Base-by-base conservation (phyloP, 2,113 vertebrate genomes). In the Oxygymnocypris stewartii region DNA sequence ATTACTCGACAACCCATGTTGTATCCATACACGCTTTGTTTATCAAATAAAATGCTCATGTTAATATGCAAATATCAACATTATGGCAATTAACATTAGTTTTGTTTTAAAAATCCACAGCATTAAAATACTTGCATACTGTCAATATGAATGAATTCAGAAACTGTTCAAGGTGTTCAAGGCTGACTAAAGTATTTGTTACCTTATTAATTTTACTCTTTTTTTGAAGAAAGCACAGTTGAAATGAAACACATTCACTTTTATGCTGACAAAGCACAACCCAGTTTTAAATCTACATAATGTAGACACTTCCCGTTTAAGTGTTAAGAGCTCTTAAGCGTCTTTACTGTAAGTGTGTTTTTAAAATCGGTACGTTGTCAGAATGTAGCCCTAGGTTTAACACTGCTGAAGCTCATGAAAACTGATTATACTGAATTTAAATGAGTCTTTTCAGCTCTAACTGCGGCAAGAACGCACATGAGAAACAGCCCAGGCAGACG, bases 371-470 rank as follows among this genome's bases (percentile, higher is more conserved):
- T 25, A 25, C 20, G 80, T 67, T 49, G 63, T 51, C 63, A 69
- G 25, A 81, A 81, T 65, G 25, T 44, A 63, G 40, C 80, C 18
- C 12, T 35, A 25, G 10, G 63, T 49, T 82, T 49, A 82, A 69
- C 44, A 67, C 44, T 14, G 44, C 80, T 47, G 9, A 35, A 69
- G 80, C 80, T 69, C 44, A 82, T 71, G 80, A 71, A 35, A 69
- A 20, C 63, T 49, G 63, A 69, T 69, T 44, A 28, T 82, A 44
- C n/a, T 49, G 80, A 82, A 69, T 82, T 69, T 82, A 31, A 82
- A 82, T 82, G 25, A 49, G 16, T n/a, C 40, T 82, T 25, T 81
- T 82, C 37, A n/a, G 63, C 80, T 76, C 49, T 9, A 61, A 75
- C 77, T 65, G 51, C 23, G 63, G 63, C 44, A 35, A 18, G 9